Evolutionary conservation across 2,113 vertebrate genomes (phyloP), one percentile per base, ranked within the genome.

Genomic region (Montifringilla adamsi): DNA sequence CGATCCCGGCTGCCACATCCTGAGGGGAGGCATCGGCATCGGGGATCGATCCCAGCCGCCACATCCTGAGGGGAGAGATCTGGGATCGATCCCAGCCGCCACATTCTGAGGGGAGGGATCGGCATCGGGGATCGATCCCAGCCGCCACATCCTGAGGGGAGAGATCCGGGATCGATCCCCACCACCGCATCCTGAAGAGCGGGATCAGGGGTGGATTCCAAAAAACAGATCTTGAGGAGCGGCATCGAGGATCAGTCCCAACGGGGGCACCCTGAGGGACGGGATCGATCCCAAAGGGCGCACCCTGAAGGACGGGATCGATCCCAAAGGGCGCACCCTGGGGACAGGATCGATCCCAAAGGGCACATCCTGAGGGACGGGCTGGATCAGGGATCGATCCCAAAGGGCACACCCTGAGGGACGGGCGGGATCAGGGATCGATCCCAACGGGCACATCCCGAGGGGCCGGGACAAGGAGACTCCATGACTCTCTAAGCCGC

Each of bases 361-460:
- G 0, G 3, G 0, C 18, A 3, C 33, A 6, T 6, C n/a, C 26
- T 22, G 55, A 74, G 41, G 13, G 24, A 2, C 1, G 5, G 31
- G 39, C n/a, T 52, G 37, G 37, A 37, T 37, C 37, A 37, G 6
- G 30, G 27, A 63, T 13, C 12, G 9, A 14, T 58, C 33, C 21
- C 33, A 22, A 11, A 0, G 4, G 3, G 2, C 30, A 10, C 18
- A 5, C 15, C 53, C 41, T 28, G 55, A 41, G n/a, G n/a, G n/a
- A 13, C 27, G 3, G 46, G 8, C 5, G 1, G 27, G 55, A 47
- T 47, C 20, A 4, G 47, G 11, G 49, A 24, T 44, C 15, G 0
- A 7, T 20, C n/a, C 41, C 28, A 16, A 21, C 1, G 0, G 31
- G 20, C 5, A 6, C 55, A 33, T 33, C 13, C 55, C 2, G 5